Evolutionary conservation across 2,113 vertebrate species (phyloP).

Genomic region (Xenopus tropicalis): UCB_Xtro_10.0 CM004450.2:25484001-25484500

Average conservation of each 20-base stretch:
- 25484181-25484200: conserved; percentile 25
- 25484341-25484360: conserved; percentile 10
- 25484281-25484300: conserved; percentile 42
- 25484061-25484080: conserved; percentile 20
- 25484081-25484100: neutral
- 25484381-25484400: conserved; percentile 16
- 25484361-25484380: conserved; percentile 5
- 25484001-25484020: no score
- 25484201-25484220: conserved; percentile 11
- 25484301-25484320: conserved; percentile 24
- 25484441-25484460: no score
- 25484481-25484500: no score
- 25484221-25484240: conserved; percentile 37
- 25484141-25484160: conserved; percentile 27
- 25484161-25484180: conserved; percentile 18
- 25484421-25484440: neutral
- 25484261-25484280: conserved; percentile 40
- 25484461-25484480: no score
- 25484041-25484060: neutral
- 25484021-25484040: neutral
- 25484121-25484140: conserved; percentile 38
- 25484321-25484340: conserved; percentile 13
- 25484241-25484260: conserved; percentile 30
- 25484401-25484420: conserved; percentile 10
- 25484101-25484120: neutral